Base-by-base conservation (phyloP, 2,797 vertebrate species). In the Thunnus albacares region DNA sequence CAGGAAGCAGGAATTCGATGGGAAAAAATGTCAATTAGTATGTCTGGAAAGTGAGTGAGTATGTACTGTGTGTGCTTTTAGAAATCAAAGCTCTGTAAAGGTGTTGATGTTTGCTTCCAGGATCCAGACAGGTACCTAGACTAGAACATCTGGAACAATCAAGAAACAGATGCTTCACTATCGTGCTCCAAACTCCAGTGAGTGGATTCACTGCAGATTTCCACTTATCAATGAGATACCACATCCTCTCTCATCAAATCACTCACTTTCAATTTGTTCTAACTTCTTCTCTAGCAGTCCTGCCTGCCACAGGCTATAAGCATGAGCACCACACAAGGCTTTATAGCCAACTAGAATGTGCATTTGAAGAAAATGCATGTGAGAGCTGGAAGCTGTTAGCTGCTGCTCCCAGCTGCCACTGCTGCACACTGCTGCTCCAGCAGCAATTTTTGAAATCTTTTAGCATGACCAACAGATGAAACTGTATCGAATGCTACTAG, bases 71-170 rank as follows among this genome's bases (percentile, higher is more conserved):
- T 30, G 28, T 11, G 70, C 9, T 64, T 57, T 47, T 55, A 35
- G 22, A 41, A 62, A 79, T 67, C 30, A 41, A 57, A 15, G 41
- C 8, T 66, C 18, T 61, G 67, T 24, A 75, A 80, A 81, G 57
- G 45, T 45, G 79, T 1, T 57, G 71, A 64, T 17, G 69, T 80
- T 67, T 75, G n/a, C 45, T 67, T 83, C 70, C 55, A 71, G 56
- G 62, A 81, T 83, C 77, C 78, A 77, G 33, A 83, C 70, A 58
- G 43, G 75, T 70, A 80, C 57, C 41, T 24, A 72, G 20, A 55
- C 77, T 82, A 61, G 20, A 82, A 83, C 73, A 84, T 43, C 64
- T 71, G 63, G 59, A 81, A 83, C 68, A 63, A 68, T 76, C 59
- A 65, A 56, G 28, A 79, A 73, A 79, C 67, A 82, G 62, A 73